Evolutionary conservation across 2,113 vertebrate species (phyloP), one percentile per base, ranked within the genome.

Genomic region (Uria aalge): DNA sequence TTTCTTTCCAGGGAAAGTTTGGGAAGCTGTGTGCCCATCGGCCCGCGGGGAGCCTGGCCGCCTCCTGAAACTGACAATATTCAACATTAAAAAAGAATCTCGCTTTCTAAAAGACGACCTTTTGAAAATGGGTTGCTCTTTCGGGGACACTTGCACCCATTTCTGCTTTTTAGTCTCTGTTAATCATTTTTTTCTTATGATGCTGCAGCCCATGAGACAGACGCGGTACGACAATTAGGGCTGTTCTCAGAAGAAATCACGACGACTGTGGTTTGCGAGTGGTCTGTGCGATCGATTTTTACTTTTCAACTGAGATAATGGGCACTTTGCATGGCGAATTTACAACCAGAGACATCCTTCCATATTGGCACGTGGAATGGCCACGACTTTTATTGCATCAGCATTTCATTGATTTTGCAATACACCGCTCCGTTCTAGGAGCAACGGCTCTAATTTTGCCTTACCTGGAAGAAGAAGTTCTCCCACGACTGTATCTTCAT

Each of bases 41-140:
- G 5, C 24, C 50, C 48, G 2, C 3, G 0, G 19, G 18, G 20
- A 40, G 15, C 7, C 40, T 32, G 45, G 8, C 4, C 2, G 0
- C 43, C 19, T 38, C 5, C 2, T 17, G 63, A 22, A 64, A 20
- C 3, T 1, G 8, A 7, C 48, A 79, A 43, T 13, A 43, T 3
- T n/a, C 59, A 14, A 7, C 32, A 12, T 18, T 32, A 18, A 17
- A 38, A 8, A 30, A 0, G 12, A 29, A 15, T 0, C 8, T 11
- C 14, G 4, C 27, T 45, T 55, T 9, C 26, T 32, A 5, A 12
- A 47, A 40, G 26, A 3, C 3, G 36, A 3, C 1, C 6, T 41
- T 53, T 27, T 8, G 53, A 5, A 22, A 71, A 40, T 0, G 26
- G 4, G 5, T 59, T 36, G 34, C 43, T 29, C 9, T 3, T 7